phyloP scores from a whole-genome alignment of 2,888 invertebrate species.

The Ophioninae sp. region DNA sequence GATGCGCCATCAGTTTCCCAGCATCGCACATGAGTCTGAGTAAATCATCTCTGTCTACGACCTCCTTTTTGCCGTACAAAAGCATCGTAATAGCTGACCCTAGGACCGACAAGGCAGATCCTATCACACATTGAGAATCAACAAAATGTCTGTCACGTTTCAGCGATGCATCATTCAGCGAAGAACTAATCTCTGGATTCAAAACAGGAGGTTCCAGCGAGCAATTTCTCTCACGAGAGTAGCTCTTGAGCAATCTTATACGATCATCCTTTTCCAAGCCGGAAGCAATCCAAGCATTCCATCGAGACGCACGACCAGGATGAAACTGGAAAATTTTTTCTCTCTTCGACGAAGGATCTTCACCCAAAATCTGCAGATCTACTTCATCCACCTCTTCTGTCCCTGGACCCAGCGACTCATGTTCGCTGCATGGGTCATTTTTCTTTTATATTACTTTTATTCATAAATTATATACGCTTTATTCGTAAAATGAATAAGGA shows the following conservation, averaged over 20 bases:
- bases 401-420: neutral
- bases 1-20: constrained; percentile 35
- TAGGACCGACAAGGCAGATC: constrained; percentile 50
- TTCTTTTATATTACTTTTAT: constrained; percentile 40
- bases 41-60: constrained; percentile 36
- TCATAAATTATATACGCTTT: neutral
- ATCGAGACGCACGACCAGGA: constrained; percentile 36
- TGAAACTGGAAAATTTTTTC: constrained; percentile 31
- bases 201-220: constrained; percentile 38
- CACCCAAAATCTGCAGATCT: constrained; percentile 9
- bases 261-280: constrained; percentile 34
- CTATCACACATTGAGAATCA: constrained; percentile 36
- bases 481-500: no score
- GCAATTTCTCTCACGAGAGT: constrained; percentile 46
- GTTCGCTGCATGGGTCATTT: constrained; percentile 7
- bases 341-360: constrained; percentile 4
- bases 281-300: constrained; percentile 43
- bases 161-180: constrained; percentile 40
- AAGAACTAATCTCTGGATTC: constrained; percentile 30
- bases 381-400: constrained; percentile 19
- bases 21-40: no score
- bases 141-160: constrained; percentile 56
- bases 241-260: neutral
- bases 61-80: constrained; percentile 27
- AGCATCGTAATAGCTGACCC: constrained; percentile 47